These are phyloP conservation scores for Prochilodus magdalenae DNA, from an alignment of 2,113 vertebrate species.

Conservation along the genomic window DNA sequence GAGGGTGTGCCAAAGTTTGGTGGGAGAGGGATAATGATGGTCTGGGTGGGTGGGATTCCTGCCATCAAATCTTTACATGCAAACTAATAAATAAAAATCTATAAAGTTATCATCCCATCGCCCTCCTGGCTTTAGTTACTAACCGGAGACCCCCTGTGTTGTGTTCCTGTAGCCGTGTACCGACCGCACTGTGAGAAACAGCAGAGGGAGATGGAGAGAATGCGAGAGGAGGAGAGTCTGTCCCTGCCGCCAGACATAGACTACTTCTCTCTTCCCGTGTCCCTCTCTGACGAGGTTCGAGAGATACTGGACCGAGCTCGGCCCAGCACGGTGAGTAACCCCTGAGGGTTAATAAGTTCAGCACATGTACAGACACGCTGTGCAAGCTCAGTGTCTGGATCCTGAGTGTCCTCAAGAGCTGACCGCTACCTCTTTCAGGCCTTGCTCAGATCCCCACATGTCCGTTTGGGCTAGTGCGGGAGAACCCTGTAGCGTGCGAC, in stretches of 20 bases:
- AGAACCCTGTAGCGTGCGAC: too few relatives aligned
- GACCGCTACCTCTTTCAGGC: too few relatives aligned
- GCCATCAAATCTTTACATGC: too few relatives aligned
- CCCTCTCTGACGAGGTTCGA: constrained; percentile 87
- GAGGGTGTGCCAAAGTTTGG: too few relatives aligned
- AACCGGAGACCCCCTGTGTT: neutral
- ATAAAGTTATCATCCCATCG: too few relatives aligned
- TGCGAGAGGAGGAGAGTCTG: constrained; percentile 86
- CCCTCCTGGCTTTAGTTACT: too few relatives aligned
- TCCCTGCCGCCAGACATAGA: constrained; percentile 84
- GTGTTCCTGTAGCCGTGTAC: constrained; percentile 78
- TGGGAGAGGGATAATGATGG: too few relatives aligned
- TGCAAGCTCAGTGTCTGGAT: neutral
- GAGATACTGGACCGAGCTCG: constrained; percentile 84
- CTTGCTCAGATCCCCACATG: too few relatives aligned
- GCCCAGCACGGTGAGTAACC: constrained; percentile 85
- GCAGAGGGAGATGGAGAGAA: constrained; percentile 86
- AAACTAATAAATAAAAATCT: too few relatives aligned
- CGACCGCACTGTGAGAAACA: constrained; percentile 77
- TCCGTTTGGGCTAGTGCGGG: too few relatives aligned
- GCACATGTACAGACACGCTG: neutral
- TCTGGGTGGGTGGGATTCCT: too few relatives aligned
- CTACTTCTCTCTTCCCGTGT: constrained; percentile 84
- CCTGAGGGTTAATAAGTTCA: neutral
- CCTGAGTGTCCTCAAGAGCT: too few relatives aligned